Evolutionary conservation across 2,888 invertebrate genomes (phyloP).

Genomic region (Polydrusus pterygomalis): DNA sequence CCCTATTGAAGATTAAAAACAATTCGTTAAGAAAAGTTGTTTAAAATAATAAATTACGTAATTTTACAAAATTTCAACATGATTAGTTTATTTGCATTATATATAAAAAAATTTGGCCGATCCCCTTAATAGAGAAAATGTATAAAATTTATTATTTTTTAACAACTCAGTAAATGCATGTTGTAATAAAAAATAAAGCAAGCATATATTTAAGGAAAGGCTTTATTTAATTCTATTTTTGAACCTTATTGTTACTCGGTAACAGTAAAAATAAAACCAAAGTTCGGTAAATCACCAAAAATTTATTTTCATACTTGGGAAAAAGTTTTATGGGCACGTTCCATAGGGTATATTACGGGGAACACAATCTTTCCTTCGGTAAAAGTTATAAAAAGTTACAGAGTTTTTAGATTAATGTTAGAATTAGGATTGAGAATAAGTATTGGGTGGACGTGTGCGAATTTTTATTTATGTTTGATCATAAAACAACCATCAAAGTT

Average conservation of each 20-base stretch:
- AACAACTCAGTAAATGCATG: too few species aligned
- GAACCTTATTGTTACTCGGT: constrained; percentile 9
- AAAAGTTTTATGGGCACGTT: constrained; percentile 48
- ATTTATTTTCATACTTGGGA: constrained; percentile 40
- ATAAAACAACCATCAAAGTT: constrained; percentile 22
- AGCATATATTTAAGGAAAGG: too few species aligned
- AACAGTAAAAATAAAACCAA: constrained; percentile 17
- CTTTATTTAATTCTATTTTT: not conserved
- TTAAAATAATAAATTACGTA: too few species aligned
- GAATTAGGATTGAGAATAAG: constrained; percentile 44
- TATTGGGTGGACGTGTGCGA: constrained; percentile 36
- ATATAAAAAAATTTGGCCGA: too few species aligned
- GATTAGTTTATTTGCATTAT: too few species aligned
- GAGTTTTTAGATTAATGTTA: constrained; percentile 47
- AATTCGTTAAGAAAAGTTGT: too few species aligned
- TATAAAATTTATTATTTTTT: too few species aligned
- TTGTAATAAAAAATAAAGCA: too few species aligned
- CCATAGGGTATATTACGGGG: constrained; percentile 47
- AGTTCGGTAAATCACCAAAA: constrained; percentile 34
- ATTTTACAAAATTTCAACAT: too few species aligned
- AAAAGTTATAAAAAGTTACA: constrained; percentile 47
- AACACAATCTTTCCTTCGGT: constrained; percentile 43
- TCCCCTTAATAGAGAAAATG: too few species aligned
- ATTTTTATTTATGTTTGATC: constrained; percentile 36
- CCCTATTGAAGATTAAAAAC: too few species aligned